Evolutionary conservation across 1,140 invertebrate species (phyloP).

Genomic region (Vanessa tameamea): DNA sequence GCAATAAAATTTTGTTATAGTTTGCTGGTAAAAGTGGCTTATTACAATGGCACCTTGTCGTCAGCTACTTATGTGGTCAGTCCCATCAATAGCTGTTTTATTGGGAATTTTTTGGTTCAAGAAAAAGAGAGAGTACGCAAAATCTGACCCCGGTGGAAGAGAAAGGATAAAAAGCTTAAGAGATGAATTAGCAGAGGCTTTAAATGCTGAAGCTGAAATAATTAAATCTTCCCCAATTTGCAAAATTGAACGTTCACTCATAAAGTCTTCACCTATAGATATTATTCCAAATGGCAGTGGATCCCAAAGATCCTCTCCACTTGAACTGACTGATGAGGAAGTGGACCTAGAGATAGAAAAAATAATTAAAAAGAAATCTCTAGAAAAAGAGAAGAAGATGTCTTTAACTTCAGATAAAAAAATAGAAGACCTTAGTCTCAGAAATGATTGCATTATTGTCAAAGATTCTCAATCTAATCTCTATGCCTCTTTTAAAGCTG

Average conservation of each 20-base stretch:
- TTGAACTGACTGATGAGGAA: conserved; percentile 82
- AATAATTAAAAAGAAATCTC: conserved; percentile 74
- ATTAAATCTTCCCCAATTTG: conserved; percentile 53
- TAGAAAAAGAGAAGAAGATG: conserved; percentile 70
- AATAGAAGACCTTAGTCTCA: conserved; percentile 33
- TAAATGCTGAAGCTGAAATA: conserved; percentile 66
- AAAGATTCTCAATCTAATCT: conserved; percentile 49
- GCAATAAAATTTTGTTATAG: conserved; percentile 51
- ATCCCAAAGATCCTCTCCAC: conserved; percentile 78
- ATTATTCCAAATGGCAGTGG: conserved; percentile 79
- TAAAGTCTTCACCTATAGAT: conserved; percentile 82
- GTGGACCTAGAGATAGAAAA: conserved; percentile 83
- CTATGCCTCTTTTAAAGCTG: conserved; percentile 53
- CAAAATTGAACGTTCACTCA: conserved; percentile 68
- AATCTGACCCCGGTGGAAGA: conserved; percentile 81
- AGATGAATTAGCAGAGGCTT: conserved; percentile 75
- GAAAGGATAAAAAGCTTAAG: conserved; percentile 77
- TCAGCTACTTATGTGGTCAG: conserved; percentile 82
- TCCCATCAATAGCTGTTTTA: conserved; percentile 82
- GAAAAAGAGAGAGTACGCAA: conserved; percentile 81
- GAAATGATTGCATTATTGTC: conserved; percentile 51
- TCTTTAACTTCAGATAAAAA: conserved; percentile 47
- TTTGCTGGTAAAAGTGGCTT: conserved; percentile 79
- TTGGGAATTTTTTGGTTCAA: conserved; percentile 84
- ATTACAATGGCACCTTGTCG: conserved; percentile 80